These are phyloP conservation scores for Eugnorisma glareosa DNA, from an alignment of 2,888 invertebrate species.

Conservation along the genomic window DNA sequence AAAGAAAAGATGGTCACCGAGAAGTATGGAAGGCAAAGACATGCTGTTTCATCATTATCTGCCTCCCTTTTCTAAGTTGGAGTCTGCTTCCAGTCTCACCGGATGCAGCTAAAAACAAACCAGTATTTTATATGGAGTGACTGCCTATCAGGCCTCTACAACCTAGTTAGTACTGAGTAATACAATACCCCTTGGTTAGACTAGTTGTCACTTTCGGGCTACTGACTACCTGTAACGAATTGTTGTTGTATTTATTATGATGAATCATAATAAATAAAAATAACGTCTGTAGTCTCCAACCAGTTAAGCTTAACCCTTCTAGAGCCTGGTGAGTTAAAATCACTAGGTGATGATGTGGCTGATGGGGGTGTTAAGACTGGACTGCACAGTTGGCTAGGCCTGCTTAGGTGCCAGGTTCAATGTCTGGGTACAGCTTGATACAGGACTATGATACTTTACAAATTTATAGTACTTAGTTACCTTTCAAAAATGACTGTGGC, in stretches of 20 bases:
- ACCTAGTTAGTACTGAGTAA: not conserved
- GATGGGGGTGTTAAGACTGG: not conserved
- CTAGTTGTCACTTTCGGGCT: not conserved
- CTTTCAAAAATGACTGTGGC: conserved; percentile 83
- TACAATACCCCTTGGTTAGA: not conserved
- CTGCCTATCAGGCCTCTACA: not conserved
- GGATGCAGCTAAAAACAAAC: not conserved
- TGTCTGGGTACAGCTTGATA: not conserved
- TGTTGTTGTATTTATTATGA: too few relatives aligned
- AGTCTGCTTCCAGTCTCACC: not conserved
- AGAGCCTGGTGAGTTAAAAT: not conserved
- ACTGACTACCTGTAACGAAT: not conserved
- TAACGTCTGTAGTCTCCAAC: too few relatives aligned
- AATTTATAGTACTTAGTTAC: conserved; percentile 68
- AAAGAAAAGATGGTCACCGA: too few relatives aligned
- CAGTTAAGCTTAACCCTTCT: not conserved
- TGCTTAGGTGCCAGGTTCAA: not conserved
- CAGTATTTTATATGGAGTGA: not conserved
- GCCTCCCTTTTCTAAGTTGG: not conserved
- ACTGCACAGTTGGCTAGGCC: not conserved
- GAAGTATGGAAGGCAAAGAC: too few relatives aligned
- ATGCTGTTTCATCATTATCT: too few relatives aligned
- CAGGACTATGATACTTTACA: not conserved
- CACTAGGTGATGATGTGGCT: too few relatives aligned
- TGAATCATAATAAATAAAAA: too few relatives aligned